phyloP scores from a whole-genome alignment of 2,797 vertebrate species.

The Numenius phaeopus region DNA sequence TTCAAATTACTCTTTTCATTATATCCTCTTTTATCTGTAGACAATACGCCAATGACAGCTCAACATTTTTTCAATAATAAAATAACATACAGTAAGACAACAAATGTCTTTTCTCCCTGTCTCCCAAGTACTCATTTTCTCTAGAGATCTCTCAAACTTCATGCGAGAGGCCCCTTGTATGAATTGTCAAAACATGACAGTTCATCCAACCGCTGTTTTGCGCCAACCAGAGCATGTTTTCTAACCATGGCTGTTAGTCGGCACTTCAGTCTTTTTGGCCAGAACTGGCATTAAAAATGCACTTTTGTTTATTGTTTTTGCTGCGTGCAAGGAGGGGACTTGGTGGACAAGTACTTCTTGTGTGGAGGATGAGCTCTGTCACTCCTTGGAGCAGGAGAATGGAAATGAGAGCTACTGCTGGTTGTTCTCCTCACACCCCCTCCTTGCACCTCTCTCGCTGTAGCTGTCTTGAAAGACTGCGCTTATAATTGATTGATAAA shows the following conservation, averaged over 20 bases:
- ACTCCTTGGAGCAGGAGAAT: background rate
- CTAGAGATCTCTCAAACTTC: slow-evolving; percentile 19
- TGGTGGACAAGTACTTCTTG: slow-evolving; percentile 32
- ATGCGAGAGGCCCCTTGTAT: background rate
- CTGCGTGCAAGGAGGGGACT: background rate
- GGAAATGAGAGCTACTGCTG: slow-evolving; percentile 24
- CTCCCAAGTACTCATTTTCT: slow-evolving; percentile 40
- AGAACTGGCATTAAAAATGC: background rate
- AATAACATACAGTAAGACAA: slow-evolving; percentile 20
- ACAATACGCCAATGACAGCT: slow-evolving; percentile 35
- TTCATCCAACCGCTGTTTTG: slow-evolving; percentile 15
- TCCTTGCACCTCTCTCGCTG: background rate
- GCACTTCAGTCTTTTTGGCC: background rate
- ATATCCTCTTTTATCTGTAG: background rate
- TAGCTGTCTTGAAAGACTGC: slow-evolving; percentile 31
- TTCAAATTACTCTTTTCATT: slow-evolving; percentile 1
- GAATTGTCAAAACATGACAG: slow-evolving; percentile 59
- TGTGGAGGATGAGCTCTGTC: slow-evolving; percentile 18
- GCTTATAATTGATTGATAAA: slow-evolving; percentile 75
- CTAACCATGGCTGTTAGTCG: background rate
- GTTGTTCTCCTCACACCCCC: background rate
- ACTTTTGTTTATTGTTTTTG: background rate
- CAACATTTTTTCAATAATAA: slow-evolving; percentile 40
- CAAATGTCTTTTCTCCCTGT: background rate
- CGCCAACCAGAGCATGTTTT: slow-evolving; percentile 22